Evolutionary conservation across 2,888 invertebrate species (phyloP).

Genomic region (Harpalus rufipes): DNA sequence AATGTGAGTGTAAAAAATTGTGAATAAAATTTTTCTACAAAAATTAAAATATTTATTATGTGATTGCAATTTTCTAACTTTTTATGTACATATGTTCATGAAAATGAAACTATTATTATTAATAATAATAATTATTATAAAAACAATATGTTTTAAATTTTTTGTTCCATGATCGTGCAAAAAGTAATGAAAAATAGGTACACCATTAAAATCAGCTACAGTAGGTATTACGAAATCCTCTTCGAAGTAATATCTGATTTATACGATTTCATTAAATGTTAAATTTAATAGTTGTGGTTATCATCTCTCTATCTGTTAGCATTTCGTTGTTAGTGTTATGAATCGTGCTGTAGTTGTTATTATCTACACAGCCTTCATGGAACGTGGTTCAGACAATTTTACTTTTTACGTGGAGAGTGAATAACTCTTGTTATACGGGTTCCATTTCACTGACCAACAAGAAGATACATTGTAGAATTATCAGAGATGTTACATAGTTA

Average conservation of each 20-base stretch:
- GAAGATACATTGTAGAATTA: constrained; percentile 6
- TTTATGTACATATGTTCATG: too few species aligned
- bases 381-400: constrained; percentile 47
- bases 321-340: constrained; percentile 46
- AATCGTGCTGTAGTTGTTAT: constrained; percentile 5
- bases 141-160: too few species aligned
- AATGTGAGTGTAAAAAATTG: too few species aligned
- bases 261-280: constrained; percentile 49
- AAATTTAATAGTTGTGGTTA: constrained; percentile 54
- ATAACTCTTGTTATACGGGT: constrained; percentile 50
- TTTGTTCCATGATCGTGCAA: too few species aligned
- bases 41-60: too few species aligned
- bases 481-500: background rate
- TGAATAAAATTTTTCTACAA: too few species aligned
- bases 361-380: constrained; percentile 49
- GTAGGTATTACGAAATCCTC: background rate
- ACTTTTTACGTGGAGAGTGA: constrained; percentile 34
- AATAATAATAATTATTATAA: too few species aligned
- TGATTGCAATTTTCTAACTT: too few species aligned
- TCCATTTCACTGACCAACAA: constrained; percentile 60
- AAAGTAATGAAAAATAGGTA: too few species aligned
- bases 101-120: too few species aligned
- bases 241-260: background rate
- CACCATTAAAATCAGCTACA: too few species aligned
- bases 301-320: constrained; percentile 33